A percentile compares a stretch with the other conserved stretches of the same genome.
These are phyloP conservation scores for Malurus cyaneus DNA, from an alignment of 2,113 vertebrate genomes.

Conservation along the genomic window DNA sequence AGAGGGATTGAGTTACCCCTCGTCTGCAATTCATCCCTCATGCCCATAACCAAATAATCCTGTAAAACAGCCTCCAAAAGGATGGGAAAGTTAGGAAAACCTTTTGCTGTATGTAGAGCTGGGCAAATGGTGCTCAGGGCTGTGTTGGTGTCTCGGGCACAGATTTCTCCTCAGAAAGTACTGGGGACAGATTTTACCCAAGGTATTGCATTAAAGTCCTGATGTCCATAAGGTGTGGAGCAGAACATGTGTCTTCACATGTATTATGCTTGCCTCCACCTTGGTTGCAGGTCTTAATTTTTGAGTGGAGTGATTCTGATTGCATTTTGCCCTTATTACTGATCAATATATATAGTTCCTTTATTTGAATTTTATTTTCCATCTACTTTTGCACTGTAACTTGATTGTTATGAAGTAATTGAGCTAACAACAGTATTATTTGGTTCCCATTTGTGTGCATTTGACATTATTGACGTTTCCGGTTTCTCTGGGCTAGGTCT, in stretches of 20 bases:
- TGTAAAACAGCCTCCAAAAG: fast-evolving
- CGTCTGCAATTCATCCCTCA: neutral
- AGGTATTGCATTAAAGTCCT: neutral
- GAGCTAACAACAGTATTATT: neutral
- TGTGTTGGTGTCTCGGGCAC: fast-evolving
- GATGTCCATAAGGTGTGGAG: neutral
- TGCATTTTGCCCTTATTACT: neutral
- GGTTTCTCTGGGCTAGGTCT: neutral
- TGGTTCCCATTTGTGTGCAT: neutral
- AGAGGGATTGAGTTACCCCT: neutral
- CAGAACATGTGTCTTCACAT: fast-evolving
- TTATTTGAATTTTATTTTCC: neutral
- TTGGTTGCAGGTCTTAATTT: neutral
- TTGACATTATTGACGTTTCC: neutral
- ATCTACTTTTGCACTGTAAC: neutral
- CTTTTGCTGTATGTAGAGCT: neutral
- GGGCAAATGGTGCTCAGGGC: neutral
- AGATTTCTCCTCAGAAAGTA: neutral
- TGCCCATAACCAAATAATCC: neutral
- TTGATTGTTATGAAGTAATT: neutral
- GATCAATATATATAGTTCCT: neutral
- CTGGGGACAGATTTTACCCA: neutral
- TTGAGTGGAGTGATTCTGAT: neutral
- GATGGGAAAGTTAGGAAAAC: conserved; percentile 2
- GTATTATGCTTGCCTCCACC: fast-evolving